Base-by-base conservation (phyloP, 2,888 invertebrate species). In the Zonitis immaculata region DNA sequence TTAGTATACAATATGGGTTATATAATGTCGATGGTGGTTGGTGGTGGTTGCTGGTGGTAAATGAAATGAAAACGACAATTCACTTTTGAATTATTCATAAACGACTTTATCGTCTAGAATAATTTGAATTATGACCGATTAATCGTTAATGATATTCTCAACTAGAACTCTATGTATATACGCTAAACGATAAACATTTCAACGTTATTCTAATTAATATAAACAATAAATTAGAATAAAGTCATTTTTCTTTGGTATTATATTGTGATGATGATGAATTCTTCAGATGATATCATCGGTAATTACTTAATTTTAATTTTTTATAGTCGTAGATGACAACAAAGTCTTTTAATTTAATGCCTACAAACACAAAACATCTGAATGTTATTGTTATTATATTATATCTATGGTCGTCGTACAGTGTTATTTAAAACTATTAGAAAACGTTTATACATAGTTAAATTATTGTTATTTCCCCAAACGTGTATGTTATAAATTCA, bases 111-210 rank as follows among this genome's bases (percentile, higher is more conserved):
- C 56, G 50, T 18, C 7, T 42, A 47, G 47, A 56, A 56, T 56
- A 52, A 56, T 56, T 56, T 52, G 47, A 56, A 56, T 56, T 56
- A 52, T 52, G 56, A 47, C 56, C 56, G 56, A 56, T 56, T 56
- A 52, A 56, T 52, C 50, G 52, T 49, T 56, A 52, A n/a, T n/a
- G n/a, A n/a, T n/a, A n/a, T n/a, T n/a, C n/a, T n/a, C n/a, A n/a
- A n/a, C n/a, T n/a, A n/a, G n/a, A n/a, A n/a, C n/a, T n/a, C n/a
- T n/a, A n/a, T n/a, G n/a, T n/a, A n/a, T n/a, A n/a, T n/a, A n/a
- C n/a, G n/a, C n/a, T n/a, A n/a, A n/a, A n/a, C n/a, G n/a, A n/a
- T n/a, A n/a, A n/a, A n/a, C n/a, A n/a, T n/a, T n/a, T n/a, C n/a
- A n/a, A n/a, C n/a, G n/a, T n/a, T n/a, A n/a, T n/a, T n/a, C n/a